Evolutionary conservation across 2,888 invertebrate genomes (phyloP), one percentile per base, ranked within the genome.

Genomic region (Teleiodes luculella): DNA sequence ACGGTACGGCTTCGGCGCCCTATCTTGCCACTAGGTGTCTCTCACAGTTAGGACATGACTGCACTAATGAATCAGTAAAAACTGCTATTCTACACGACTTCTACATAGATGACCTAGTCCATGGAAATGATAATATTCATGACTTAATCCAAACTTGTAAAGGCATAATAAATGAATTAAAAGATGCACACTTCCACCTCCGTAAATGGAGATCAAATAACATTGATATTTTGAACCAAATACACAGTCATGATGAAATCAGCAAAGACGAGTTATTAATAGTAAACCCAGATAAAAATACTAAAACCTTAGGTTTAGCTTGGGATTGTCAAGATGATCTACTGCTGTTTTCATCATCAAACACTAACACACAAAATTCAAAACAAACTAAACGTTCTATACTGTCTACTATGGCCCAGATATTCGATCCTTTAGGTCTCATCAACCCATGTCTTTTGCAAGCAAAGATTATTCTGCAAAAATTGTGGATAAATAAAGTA

Each of bases 61-160:
- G 70, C 24, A 35, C 53, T 16, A 51, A 62, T 50, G 58, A 52
- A 37, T 50, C 31, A 7, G 62, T 55, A 7, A 47, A 52, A 16
- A 57, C 56, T 47, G 60, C 56, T 7, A 66, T 55, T 54, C 56
- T 7, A 14, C 47, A 52, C 5, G 70, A 59, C 52, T 67, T 59
- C 57, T 62, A 54, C 46, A 63, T 58, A 53, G 69, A 61, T 57
- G 72, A 57, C 62, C 61, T 64, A 28, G 62, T 57, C 13, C 67
- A 48, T 6, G 72, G 57, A 11, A 10, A 20, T 11, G 62, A 61
- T 31, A 47, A 54, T 24, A 54, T 45, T 35, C 0, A 39, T 8
- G 8, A 35, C 8, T 47, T 56, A 11, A 5, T 53, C 7, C 4
- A 37, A 1, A 35, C 53, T 14, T 54, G 53, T 14, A 16, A 55